These are phyloP conservation scores for Drosophila siamana DNA, from an alignment of 2,888 invertebrate species.

Conservation along the genomic window DNA sequence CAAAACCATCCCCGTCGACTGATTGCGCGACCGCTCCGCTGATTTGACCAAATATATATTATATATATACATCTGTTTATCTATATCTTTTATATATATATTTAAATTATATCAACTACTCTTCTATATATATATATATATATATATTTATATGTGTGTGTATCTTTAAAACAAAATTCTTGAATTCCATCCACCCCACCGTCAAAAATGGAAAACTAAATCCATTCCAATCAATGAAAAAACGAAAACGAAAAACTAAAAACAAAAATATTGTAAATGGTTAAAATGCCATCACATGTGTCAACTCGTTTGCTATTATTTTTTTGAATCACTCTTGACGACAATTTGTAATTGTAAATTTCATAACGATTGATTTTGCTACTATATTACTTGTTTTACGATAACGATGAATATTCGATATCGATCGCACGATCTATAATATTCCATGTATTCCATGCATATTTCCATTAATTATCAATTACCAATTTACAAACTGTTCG, in stretches of 20 bases:
- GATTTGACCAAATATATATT: slow-evolving; percentile 61
- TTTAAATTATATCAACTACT: slow-evolving; percentile 21
- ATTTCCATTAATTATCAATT: slow-evolving; percentile 21
- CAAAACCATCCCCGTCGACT: slow-evolving; percentile 75
- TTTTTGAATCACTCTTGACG: slow-evolving; percentile 20
- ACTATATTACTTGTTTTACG: slow-evolving; percentile 2
- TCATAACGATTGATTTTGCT: slow-evolving; percentile 14
- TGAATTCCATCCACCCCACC: slow-evolving; percentile 23
- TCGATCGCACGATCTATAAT: slow-evolving; percentile 30
- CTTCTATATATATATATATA: slow-evolving; percentile 28
- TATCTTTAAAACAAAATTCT: slow-evolving; percentile 10
- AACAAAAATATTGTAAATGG: slow-evolving; percentile 53
- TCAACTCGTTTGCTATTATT: slow-evolving; percentile 33
- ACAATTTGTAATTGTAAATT: slow-evolving; percentile 33
- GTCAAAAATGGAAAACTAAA: slow-evolving; percentile 29
- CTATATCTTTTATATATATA: slow-evolving; percentile 26
- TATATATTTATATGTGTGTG: slow-evolving; percentile 18
- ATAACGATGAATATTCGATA: slow-evolving; percentile 26
- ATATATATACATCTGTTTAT: slow-evolving; percentile 21
- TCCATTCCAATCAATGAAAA: slow-evolving; percentile 31
- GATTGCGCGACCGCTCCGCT: slow-evolving; percentile 73
- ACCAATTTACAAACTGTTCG: slow-evolving; percentile 18
- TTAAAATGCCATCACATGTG: slow-evolving; percentile 28
- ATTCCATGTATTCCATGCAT: slow-evolving; percentile 33
- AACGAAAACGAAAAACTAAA: background rate